phyloP scores from a whole-genome alignment of 2,797 vertebrate species.

The Glossophaga mutica region DNA sequence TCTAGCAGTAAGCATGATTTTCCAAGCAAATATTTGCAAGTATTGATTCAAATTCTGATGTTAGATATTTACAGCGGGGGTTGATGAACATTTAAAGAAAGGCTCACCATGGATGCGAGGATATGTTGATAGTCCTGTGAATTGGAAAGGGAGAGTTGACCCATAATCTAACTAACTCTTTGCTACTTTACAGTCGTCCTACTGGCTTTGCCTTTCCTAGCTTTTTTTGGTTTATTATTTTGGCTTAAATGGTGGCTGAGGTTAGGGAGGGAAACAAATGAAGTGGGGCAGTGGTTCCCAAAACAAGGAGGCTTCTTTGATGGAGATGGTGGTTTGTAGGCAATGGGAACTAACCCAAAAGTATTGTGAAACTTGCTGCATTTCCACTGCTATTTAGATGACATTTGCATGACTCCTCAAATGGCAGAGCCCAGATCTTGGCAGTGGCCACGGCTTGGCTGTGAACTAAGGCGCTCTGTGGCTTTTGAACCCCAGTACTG shows the following conservation, averaged over 20 bases:
- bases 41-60: conserved; percentile 1
- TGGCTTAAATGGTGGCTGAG: neutral
- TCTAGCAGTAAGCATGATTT: neutral
- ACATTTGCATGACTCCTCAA: conserved; percentile 28
- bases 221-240: conserved; percentile 7
- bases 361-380: conserved; percentile 10
- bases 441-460: conserved; percentile 13
- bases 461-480: conserved; percentile 25
- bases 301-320: conserved; percentile 6
- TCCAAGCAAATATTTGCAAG: conserved; percentile 53
- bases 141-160: neutral
- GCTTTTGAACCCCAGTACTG: neutral
- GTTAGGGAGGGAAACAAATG: neutral
- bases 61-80: neutral
- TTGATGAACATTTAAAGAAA: conserved; percentile 13
- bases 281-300: neutral
- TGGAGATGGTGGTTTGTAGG: neutral
- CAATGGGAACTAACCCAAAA: neutral
- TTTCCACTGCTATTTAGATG: conserved; percentile 39
- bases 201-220: neutral
- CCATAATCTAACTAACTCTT: neutral
- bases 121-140: neutral
- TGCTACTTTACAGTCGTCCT: neutral
- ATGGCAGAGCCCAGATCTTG: neutral
- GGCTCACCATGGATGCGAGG: neutral